phyloP scores from a whole-genome alignment of 2,113 vertebrate genomes.

The Dendrocopos noguchii region DNA sequence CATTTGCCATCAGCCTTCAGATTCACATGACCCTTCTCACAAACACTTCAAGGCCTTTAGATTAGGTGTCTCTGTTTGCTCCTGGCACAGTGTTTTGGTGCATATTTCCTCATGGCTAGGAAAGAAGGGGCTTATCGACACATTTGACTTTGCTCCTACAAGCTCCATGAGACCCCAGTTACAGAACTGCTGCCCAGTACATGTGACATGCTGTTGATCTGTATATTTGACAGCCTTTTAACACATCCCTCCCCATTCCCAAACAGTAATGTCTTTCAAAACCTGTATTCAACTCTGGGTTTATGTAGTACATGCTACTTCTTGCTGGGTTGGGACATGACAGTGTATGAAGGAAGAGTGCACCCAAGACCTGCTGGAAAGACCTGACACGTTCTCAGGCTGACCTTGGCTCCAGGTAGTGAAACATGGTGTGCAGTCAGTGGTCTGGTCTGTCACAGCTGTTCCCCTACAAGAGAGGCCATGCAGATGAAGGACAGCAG shows the following conservation, averaged over 20 bases:
- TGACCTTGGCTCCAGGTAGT: neutral
- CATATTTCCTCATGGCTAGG: neutral
- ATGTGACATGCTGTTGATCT: neutral
- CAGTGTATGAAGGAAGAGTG: neutral
- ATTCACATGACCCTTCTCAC: slow-evolving; percentile 52
- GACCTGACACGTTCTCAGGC: neutral
- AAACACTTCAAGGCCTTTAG: slow-evolving; percentile 16
- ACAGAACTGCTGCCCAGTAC: neutral
- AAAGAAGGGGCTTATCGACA: neutral
- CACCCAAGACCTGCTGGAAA: neutral
- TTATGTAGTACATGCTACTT: neutral
- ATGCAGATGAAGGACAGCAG: neutral
- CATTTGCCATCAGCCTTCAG: slow-evolving; percentile 35
- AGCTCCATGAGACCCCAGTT: neutral
- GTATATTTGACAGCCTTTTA: neutral
- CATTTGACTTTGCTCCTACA: neutral
- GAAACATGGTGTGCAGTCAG: neutral
- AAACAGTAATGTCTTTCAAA: neutral
- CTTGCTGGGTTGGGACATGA: neutral
- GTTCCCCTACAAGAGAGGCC: neutral
- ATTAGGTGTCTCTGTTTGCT: neutral
- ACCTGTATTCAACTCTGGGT: neutral
- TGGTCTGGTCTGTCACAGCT: neutral
- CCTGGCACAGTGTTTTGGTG: neutral
- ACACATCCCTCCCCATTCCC: neutral